Evolutionary conservation across 1,140 invertebrate genomes (phyloP).

Genomic region (Zaprionus inermis): DNA sequence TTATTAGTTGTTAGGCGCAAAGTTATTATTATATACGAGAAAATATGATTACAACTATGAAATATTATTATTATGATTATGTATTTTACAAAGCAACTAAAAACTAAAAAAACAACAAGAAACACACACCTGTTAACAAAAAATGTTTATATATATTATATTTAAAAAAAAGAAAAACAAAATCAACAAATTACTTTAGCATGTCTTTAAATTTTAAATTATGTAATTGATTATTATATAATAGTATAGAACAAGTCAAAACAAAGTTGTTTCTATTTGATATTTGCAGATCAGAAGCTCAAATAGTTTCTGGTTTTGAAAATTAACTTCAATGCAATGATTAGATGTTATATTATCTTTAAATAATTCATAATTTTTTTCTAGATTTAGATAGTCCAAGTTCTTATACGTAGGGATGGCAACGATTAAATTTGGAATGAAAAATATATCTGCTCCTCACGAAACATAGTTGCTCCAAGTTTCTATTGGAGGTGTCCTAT

Average conservation of each 20-base stretch:
- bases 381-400: too few relatives aligned
- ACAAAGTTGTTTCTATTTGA: constrained; percentile 32
- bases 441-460: too few relatives aligned
- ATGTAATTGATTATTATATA: constrained; percentile 81
- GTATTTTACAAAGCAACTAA: constrained; percentile 74
- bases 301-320: not conserved
- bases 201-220: constrained; percentile 79
- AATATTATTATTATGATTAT: constrained; percentile 70
- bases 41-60: constrained; percentile 77
- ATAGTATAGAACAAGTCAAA: constrained; percentile 75
- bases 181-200: constrained; percentile 77
- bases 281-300: not conserved
- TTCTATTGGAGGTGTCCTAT: too few relatives aligned
- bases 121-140: constrained; percentile 68
- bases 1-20: constrained; percentile 69
- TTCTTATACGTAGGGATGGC: too few relatives aligned
- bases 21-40: constrained; percentile 51
- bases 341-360: not conserved
- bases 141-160: constrained; percentile 77
- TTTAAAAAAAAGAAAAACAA: constrained; percentile 63
- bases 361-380: too few relatives aligned
- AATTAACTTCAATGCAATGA: not conserved
- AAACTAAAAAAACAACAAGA: constrained; percentile 54
- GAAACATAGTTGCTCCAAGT: too few relatives aligned
- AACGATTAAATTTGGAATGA: too few relatives aligned